Conservation (phyloP, 1,140 invertebrate genomes). For the Doryteuthis pealeii region DNA sequence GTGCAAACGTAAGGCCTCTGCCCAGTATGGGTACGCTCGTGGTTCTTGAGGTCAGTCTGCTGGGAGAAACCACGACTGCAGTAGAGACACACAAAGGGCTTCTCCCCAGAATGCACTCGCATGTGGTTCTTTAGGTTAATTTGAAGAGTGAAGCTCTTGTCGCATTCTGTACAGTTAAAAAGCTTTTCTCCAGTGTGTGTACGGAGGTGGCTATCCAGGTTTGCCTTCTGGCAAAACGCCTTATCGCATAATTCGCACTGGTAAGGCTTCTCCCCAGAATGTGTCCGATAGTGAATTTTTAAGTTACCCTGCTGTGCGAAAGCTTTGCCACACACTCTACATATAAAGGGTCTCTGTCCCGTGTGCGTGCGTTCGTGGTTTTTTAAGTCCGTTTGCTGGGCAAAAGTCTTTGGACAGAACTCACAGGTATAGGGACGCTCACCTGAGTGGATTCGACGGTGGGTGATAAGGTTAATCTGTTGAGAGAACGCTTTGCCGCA, state of each 20-base stretch:
- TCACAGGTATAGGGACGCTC: conserved; percentile 69
- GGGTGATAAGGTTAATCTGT: conserved; percentile 68
- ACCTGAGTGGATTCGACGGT: conserved; percentile 57
- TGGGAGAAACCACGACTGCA: conserved; percentile 23
- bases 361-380: conserved; percentile 60
- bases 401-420: conserved; percentile 71
- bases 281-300: conserved; percentile 12
- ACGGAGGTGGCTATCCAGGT: conserved; percentile 20
- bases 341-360: neutral
- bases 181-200: conserved; percentile 84
- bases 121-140: conserved; percentile 27
- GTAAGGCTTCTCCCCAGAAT: conserved; percentile 18
- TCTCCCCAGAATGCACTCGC: conserved; percentile 24
- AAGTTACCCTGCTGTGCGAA: conserved; percentile 18
- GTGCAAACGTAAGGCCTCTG: conserved; percentile 92
- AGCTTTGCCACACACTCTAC: neutral
- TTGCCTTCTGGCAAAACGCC: conserved; percentile 44
- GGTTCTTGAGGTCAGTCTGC: conserved; percentile 64
- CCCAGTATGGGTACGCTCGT: conserved; percentile 88
- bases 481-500: conserved; percentile 77
- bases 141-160: conserved; percentile 24
- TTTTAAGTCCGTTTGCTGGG: conserved; percentile 73
- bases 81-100: conserved; percentile 77
- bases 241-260: conserved; percentile 24
- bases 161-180: conserved; percentile 62